phyloP scores from a whole-genome alignment of 2,113 vertebrate genomes.

The Eublepharis macularius region DNA sequence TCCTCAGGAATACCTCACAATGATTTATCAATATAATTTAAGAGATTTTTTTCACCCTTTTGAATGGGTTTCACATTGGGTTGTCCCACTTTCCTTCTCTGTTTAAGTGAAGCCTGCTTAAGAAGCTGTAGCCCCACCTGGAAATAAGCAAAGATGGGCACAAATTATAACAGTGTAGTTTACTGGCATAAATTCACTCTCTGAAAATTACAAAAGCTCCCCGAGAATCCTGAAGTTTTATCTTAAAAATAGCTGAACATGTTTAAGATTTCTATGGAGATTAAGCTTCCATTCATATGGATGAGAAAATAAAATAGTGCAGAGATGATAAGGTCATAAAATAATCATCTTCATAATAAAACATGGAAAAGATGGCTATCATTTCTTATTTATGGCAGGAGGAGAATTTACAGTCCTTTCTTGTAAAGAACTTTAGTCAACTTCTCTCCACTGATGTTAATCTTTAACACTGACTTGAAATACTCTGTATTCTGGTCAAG shows the following conservation, averaged over 20 bases:
- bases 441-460: constrained; percentile 4
- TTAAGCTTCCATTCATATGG: constrained; percentile 18
- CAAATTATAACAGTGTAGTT: neutral
- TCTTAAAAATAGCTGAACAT: neutral
- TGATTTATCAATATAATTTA: no score
- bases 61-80: neutral
- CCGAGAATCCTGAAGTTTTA: neutral
- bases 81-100: neutral
- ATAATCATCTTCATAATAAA: constrained; percentile 44
- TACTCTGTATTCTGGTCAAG: neutral
- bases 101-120: neutral
- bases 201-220: neutral
- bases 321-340: constrained; percentile 52
- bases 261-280: constrained; percentile 22
- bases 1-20: no score
- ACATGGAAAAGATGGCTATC: constrained; percentile 21
- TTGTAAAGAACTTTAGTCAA: neutral
- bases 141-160: neutral
- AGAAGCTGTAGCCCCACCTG: neutral
- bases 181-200: neutral
- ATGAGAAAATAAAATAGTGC: constrained; percentile 34
- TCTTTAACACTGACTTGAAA: constrained; percentile 12
- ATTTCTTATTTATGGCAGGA: constrained; percentile 30
- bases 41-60: no score
- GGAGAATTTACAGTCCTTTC: constrained; percentile 8